phyloP scores from a whole-genome alignment of 2,113 vertebrate genomes.

The Naja naja region DNA sequence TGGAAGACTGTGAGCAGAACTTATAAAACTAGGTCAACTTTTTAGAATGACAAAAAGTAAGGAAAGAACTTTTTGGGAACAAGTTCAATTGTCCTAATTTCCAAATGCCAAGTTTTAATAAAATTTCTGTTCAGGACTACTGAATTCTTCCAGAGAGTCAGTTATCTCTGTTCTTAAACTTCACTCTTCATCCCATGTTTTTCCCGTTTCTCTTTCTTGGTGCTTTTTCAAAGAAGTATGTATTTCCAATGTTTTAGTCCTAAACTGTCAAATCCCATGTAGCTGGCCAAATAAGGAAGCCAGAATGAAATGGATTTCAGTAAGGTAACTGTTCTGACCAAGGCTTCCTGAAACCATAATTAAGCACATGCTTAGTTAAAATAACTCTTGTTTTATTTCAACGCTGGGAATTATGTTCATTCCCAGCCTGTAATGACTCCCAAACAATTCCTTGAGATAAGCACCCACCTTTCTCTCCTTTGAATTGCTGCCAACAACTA shows the following conservation, averaged over 20 bases:
- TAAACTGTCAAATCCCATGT: not conserved
- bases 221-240: not conserved
- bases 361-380: too few relatives aligned
- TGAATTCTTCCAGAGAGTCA: not conserved
- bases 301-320: not conserved
- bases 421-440: too few relatives aligned
- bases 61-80: constrained; percentile 5
- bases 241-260: not conserved
- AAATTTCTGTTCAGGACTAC: not conserved
- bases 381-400: too few relatives aligned
- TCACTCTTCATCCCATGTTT: not conserved
- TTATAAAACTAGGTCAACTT: constrained; percentile 11
- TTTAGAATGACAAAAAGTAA: constrained; percentile 14
- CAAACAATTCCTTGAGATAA: too few relatives aligned
- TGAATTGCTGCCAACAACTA: too few relatives aligned
- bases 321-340: not conserved
- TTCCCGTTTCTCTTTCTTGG: not conserved
- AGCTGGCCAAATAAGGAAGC: not conserved
- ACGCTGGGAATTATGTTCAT: too few relatives aligned
- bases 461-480: too few relatives aligned
- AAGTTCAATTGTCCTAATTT: constrained; percentile 15
- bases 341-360: too few relatives aligned
- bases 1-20: not conserved
- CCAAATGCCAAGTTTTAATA: not conserved
- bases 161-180: not conserved